phyloP scores from a whole-genome alignment of 2,113 vertebrate species.

The Hippoglossus stenolepis region DNA sequence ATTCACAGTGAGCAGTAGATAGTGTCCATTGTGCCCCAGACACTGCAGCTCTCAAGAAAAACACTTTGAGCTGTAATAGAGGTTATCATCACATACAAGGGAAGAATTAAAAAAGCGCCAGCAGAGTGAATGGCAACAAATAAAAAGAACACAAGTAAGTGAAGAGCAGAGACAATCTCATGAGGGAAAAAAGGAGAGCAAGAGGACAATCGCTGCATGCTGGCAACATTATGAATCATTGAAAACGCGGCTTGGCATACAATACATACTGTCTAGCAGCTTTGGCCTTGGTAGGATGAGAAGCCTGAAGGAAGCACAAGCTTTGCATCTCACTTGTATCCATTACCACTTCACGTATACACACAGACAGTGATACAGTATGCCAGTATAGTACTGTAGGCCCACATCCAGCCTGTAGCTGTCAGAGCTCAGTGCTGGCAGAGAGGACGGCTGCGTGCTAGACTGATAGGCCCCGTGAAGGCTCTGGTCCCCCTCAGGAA shows the following conservation, averaged over 20 bases:
- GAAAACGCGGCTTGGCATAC: conserved; percentile 43
- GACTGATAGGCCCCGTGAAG: conserved; percentile 25
- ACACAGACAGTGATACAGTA: conserved; percentile 26
- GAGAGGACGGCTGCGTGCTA: conserved; percentile 42
- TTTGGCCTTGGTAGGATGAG: conserved; percentile 55
- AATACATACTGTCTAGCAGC: conserved; percentile 28
- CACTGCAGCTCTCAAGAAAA: no score
- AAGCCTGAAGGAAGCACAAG: conserved; percentile 34
- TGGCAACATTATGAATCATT: conserved; percentile 40
- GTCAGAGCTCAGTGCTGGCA: conserved; percentile 32
- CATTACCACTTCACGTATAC: conserved; percentile 37
- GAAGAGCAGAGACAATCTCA: conserved; percentile 14
- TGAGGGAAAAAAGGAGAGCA: not conserved
- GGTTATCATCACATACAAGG: no score
- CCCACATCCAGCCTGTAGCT: conserved; percentile 28
- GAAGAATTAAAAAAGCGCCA: not conserved
- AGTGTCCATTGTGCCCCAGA: not conserved
- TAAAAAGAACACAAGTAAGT: not conserved
- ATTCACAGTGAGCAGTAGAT: not conserved
- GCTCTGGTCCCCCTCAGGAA: conserved; percentile 25
- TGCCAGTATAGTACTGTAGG: conserved; percentile 43
- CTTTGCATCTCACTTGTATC: conserved; percentile 50
- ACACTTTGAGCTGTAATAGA: no score
- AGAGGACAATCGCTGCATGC: no score
- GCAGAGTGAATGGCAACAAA: not conserved